Conservation (phyloP, 2,113 vertebrate species). For the Scytalopus superciliaris region DNA sequence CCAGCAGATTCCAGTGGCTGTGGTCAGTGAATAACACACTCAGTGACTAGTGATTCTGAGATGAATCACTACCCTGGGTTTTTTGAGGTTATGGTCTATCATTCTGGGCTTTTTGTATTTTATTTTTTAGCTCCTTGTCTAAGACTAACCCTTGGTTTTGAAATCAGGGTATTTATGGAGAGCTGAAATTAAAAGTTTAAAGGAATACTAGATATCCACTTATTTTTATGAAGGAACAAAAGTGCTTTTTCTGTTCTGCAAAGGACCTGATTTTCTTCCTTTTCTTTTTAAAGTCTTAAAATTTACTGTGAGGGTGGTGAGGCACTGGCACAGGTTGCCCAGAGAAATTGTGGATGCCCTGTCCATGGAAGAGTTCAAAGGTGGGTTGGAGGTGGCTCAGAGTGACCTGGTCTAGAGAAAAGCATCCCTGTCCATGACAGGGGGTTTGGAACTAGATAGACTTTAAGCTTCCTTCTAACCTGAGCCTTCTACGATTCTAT, state of each 20-base stretch:
- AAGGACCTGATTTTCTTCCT: background rate
- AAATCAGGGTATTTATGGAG: background rate
- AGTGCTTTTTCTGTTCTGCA: background rate
- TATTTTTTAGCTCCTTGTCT: background rate
- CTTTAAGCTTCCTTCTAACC: background rate
- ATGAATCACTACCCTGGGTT: fast-evolving
- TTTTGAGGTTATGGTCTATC: background rate
- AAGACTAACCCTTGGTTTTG: background rate
- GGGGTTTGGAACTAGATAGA: background rate
- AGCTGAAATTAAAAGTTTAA: background rate
- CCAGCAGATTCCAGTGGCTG: fast-evolving
- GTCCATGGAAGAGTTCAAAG: background rate
- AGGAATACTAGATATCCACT: background rate
- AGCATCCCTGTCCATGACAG: background rate
- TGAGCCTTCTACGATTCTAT: background rate
- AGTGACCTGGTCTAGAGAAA: background rate
- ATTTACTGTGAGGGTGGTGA: background rate
- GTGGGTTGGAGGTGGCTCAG: background rate
- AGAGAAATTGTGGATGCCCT: background rate
- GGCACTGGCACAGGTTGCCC: background rate
- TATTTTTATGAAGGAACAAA: background rate
- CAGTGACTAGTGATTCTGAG: background rate
- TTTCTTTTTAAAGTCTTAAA: background rate
- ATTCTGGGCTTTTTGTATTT: background rate
- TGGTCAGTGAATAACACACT: background rate